A percentile compares a stretch with the other conserved stretches of the same genome.
These are phyloP conservation scores for Tenthredo livida DNA, from an alignment of 2,888 invertebrate genomes.

Conservation along the genomic window DNA sequence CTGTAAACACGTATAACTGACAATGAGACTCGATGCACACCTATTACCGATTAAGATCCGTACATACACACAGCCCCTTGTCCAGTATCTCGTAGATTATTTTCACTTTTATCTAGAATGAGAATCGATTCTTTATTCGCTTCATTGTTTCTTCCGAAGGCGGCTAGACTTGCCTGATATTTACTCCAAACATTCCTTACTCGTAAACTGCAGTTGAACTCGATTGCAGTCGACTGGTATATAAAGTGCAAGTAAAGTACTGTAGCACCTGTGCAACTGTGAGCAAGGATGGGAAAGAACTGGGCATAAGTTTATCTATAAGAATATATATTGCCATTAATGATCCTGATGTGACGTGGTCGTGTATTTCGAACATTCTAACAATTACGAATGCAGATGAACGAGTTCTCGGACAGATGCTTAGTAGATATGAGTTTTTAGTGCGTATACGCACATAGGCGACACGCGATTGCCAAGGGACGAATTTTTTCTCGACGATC, in stretches of 20 bases:
- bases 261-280: background rate
- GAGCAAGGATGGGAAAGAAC: background rate
- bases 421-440: background rate
- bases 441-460: background rate
- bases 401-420: background rate
- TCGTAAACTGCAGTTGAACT: conserved; percentile 33
- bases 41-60: conserved; percentile 11
- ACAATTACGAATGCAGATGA: background rate
- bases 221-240: conserved; percentile 10
- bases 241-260: background rate
- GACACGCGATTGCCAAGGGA: conserved; percentile 29
- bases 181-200: conserved; percentile 18
- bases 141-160: conserved; percentile 25
- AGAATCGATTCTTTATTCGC: conserved; percentile 1
- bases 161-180: conserved; percentile 32
- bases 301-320: background rate
- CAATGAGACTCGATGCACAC: conserved; percentile 21
- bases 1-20: conserved; percentile 46
- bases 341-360: background rate
- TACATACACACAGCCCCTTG: background rate
- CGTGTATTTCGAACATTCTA: background rate
- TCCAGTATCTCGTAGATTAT: background rate
- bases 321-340: background rate
- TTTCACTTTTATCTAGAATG: background rate
- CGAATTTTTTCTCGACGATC: conserved; percentile 23